A percentile compares a stretch with the other conserved stretches of the same genome.
Evolutionary conservation across 2,888 invertebrate genomes (phyloP).

Genomic region (Litoditis marina): DNA sequence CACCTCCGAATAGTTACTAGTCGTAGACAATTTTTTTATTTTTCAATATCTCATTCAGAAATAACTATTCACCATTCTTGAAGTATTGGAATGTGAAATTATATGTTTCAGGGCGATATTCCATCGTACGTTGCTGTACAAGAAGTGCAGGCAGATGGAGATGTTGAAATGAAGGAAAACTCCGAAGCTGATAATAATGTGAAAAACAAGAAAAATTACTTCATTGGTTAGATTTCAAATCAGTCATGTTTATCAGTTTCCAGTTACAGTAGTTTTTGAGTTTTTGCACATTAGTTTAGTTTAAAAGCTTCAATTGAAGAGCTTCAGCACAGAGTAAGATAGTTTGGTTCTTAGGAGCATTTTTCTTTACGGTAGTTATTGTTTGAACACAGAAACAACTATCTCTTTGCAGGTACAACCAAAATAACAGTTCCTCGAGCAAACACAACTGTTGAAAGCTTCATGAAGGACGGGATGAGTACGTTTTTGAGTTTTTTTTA

Average conservation of each 20-base stretch:
- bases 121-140: conserved; percentile 53
- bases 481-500: conserved; percentile 26
- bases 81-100: too few relatives aligned
- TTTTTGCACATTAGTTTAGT: too few relatives aligned
- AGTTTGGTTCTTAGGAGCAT: too few relatives aligned
- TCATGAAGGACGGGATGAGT: conserved; percentile 94
- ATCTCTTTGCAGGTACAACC: conserved; percentile 87
- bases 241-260: neutral
- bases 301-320: neutral
- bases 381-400: too few relatives aligned
- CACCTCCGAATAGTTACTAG: too few relatives aligned
- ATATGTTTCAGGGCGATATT: conserved; percentile 50
- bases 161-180: conserved; percentile 38
- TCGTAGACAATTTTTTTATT: too few relatives aligned
- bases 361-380: too few relatives aligned
- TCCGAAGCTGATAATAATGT: conserved; percentile 10
- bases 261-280: too few relatives aligned
- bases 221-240: conserved; percentile 9
- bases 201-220: conserved; percentile 16
- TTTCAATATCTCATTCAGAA: too few relatives aligned
- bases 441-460: conserved; percentile 80
- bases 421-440: conserved; percentile 84
- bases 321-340: too few relatives aligned
- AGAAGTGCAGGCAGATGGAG: conserved; percentile 30
- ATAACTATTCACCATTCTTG: too few relatives aligned